These are phyloP conservation scores for Brienomyrus longianalis DNA, from an alignment of 2,113 vertebrate species.

Conservation along the genomic window DNA sequence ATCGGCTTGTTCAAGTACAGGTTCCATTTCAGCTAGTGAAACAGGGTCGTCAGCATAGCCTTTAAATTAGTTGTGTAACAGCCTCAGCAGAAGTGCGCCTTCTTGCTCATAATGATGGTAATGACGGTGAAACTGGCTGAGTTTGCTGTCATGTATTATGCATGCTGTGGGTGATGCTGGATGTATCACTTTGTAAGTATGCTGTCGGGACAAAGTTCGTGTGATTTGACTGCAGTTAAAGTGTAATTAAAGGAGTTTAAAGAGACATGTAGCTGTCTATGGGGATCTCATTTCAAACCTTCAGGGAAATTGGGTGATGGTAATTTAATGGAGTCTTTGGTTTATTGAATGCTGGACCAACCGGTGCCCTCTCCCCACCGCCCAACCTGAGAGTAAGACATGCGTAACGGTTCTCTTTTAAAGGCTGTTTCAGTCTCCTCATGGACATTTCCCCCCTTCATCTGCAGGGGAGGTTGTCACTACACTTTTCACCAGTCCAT, in stretches of 20 bases:
- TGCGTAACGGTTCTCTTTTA: slow-evolving; percentile 48
- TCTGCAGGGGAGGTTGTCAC: slow-evolving; percentile 27
- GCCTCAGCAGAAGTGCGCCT: slow-evolving; percentile 15
- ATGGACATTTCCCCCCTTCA: slow-evolving; percentile 23
- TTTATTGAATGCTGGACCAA: slow-evolving; percentile 51
- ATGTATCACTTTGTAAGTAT: slow-evolving; percentile 34
- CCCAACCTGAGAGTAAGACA: slow-evolving; percentile 47
- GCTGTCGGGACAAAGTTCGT: slow-evolving; percentile 42
- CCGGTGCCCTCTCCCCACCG: slow-evolving; percentile 27
- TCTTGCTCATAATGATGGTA: slow-evolving; percentile 33
- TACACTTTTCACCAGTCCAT: slow-evolving; percentile 52
- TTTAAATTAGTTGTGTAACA: slow-evolving; percentile 33
- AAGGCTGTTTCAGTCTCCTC: slow-evolving; percentile 11
- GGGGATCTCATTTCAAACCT: slow-evolving; percentile 34
- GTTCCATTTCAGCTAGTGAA: slow-evolving; percentile 30
- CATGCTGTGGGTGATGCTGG: slow-evolving; percentile 21
- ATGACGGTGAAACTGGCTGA: slow-evolving; percentile 28
- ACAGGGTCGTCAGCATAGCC: slow-evolving; percentile 39
- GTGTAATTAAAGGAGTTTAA: slow-evolving; percentile 58
- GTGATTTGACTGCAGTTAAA: slow-evolving; percentile 50
- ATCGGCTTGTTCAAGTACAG: background rate
- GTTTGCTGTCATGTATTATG: slow-evolving; percentile 18
- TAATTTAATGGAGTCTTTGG: slow-evolving; percentile 61
- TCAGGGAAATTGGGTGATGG: slow-evolving; percentile 26
- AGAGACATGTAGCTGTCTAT: slow-evolving; percentile 43